phyloP scores from a whole-genome alignment of 2,113 vertebrate genomes.

The Semicossyphus pulcher region DNA sequence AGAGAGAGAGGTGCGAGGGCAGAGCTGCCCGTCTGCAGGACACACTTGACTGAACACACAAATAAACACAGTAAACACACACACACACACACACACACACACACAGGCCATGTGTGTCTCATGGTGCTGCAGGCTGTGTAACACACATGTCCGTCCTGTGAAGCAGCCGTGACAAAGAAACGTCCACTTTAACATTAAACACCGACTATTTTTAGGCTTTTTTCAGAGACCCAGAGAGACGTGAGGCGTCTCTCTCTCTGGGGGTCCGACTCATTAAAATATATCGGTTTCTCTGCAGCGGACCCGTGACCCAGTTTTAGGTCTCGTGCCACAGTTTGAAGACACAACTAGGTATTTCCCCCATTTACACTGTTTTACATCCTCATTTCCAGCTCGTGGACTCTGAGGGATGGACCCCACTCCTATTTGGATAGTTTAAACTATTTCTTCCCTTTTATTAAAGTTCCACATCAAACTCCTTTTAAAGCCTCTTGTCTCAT shows the following conservation, averaged over 20 bases:
- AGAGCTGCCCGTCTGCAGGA: slow-evolving; percentile 53
- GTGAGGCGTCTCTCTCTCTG: neutral
- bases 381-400: too few relatives aligned
- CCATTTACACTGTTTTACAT: too few relatives aligned
- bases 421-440: too few relatives aligned
- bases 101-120: slow-evolving; percentile 17
- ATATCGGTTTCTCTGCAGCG: slow-evolving; percentile 1
- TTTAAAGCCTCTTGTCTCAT: too few relatives aligned
- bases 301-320: slow-evolving; percentile 29
- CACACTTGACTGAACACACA: slow-evolving; percentile 40
- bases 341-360: neutral
- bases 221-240: neutral
- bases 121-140: neutral
- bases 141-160: neutral
- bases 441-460: too few relatives aligned
- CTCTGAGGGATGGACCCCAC: too few relatives aligned
- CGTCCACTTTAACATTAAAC: neutral
- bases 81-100: slow-evolving; percentile 39
- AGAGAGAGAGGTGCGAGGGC: slow-evolving; percentile 25
- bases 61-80: slow-evolving; percentile 19
- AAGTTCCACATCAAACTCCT: too few relatives aligned
- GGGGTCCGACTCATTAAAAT: slow-evolving; percentile 22
- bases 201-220: neutral
- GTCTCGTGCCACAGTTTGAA: slow-evolving; percentile 10
- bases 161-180: neutral